A percentile compares a stretch with the other conserved stretches of the same genome.
These are phyloP conservation scores for Electrona antarctica DNA, from an alignment of 2,113 vertebrate genomes.

Conservation along the genomic window DNA sequence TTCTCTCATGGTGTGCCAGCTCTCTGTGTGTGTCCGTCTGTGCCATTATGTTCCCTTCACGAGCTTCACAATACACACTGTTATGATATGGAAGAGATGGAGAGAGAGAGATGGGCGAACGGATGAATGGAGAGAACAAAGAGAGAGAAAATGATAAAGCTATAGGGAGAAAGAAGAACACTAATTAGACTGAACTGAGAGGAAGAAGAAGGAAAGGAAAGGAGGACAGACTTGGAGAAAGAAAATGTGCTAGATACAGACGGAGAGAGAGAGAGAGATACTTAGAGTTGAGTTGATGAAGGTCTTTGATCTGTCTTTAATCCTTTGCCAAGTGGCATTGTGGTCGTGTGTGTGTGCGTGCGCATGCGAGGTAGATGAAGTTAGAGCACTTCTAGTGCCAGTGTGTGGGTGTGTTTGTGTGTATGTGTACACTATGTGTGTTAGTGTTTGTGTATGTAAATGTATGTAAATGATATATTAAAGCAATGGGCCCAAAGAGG, in stretches of 20 bases:
- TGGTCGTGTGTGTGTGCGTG: slow-evolving; percentile 33
- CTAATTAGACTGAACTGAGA: not conserved
- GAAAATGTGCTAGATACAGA: not conserved
- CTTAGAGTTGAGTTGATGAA: slow-evolving; percentile 39
- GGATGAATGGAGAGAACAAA: not conserved
- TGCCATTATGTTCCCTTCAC: slow-evolving; percentile 27
- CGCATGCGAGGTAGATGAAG: slow-evolving; percentile 5
- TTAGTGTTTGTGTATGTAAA: too few relatives aligned
- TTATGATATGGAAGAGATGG: slow-evolving; percentile 3
- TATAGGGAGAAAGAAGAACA: slow-evolving; percentile 21
- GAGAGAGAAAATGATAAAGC: not conserved
- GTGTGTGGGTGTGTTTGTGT: too few relatives aligned
- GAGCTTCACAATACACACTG: slow-evolving; percentile 32
- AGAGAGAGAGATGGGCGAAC: slow-evolving; percentile 5
- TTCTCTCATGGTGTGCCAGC: not conserved
- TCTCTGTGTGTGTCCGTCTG: slow-evolving; percentile 46
- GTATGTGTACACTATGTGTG: too few relatives aligned
- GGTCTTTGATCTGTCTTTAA: slow-evolving; percentile 46
- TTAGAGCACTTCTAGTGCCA: too few relatives aligned
- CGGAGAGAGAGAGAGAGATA: slow-evolving; percentile 8
- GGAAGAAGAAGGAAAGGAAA: not conserved
- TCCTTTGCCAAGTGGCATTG: slow-evolving; percentile 54
- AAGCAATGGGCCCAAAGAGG: too few relatives aligned
- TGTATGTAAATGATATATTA: too few relatives aligned
- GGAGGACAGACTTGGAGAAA: not conserved